phyloP scores from a whole-genome alignment of 2,797 vertebrate genomes.

The Furcifer pardalis region DNA sequence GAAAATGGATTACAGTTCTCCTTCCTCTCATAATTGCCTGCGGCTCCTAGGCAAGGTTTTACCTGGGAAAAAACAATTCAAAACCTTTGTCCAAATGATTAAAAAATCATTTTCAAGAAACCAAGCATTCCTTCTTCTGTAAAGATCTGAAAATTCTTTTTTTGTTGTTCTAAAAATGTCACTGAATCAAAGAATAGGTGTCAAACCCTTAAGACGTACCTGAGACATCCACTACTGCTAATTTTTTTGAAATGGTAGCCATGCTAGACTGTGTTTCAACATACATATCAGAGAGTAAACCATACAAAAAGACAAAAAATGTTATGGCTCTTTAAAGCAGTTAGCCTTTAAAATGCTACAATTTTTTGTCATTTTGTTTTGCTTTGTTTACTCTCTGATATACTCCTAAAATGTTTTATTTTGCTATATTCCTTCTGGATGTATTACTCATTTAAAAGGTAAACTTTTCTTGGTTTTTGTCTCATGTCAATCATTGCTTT shows the following conservation, averaged over 20 bases:
- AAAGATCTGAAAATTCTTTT: slow-evolving; percentile 18
- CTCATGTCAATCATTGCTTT: slow-evolving; percentile 84
- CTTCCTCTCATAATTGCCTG: slow-evolving; percentile 10
- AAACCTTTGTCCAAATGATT: neutral
- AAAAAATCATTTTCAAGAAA: neutral
- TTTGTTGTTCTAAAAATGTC: slow-evolving; percentile 45
- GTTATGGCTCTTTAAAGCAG: too few relatives aligned
- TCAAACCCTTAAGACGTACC: slow-evolving; percentile 26
- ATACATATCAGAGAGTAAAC: too few relatives aligned
- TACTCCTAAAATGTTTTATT: slow-evolving; percentile 32
- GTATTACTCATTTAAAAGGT: slow-evolving; percentile 84
- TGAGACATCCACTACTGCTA: slow-evolving; percentile 31
- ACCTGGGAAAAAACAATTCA: neutral
- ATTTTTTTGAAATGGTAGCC: too few relatives aligned
- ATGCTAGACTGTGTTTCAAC: too few relatives aligned
- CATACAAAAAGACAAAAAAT: too few relatives aligned
- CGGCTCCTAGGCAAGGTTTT: slow-evolving; percentile 1
- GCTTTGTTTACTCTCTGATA: too few relatives aligned
- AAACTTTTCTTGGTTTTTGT: slow-evolving; percentile 81
- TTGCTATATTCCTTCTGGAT: slow-evolving; percentile 59
- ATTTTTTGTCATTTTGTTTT: too few relatives aligned
- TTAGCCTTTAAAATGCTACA: too few relatives aligned
- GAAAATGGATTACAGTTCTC: neutral
- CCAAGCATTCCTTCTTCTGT: slow-evolving; percentile 18
- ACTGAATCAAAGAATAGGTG: slow-evolving; percentile 40